These are phyloP conservation scores for Oncorhynchus gorbuscha DNA, from an alignment of 2,113 vertebrate genomes.

Conservation along the genomic window DNA sequence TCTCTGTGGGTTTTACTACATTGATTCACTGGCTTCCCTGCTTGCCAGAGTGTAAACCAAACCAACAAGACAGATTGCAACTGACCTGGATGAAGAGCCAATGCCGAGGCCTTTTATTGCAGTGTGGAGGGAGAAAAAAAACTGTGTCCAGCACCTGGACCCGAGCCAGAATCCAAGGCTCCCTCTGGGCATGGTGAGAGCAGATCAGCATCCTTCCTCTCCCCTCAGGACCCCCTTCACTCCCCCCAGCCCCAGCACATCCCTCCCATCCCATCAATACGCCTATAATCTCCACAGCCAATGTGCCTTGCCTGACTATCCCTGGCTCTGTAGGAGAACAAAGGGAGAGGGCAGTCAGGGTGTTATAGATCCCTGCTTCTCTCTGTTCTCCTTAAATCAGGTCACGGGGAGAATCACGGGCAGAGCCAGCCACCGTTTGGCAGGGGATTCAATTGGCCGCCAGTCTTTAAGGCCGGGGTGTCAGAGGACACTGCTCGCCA, in stretches of 20 bases:
- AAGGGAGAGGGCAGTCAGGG: constrained; percentile 56
- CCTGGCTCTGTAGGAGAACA: too few relatives aligned
- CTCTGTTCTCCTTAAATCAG: constrained; percentile 49
- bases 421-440: constrained; percentile 33
- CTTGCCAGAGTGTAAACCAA: background rate
- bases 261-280: constrained; percentile 48
- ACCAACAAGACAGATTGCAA: background rate
- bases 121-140: background rate
- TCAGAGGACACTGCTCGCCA: constrained; percentile 18
- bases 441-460: constrained; percentile 41
- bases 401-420: constrained; percentile 47
- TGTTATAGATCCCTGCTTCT: constrained; percentile 47
- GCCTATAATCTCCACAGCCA: constrained; percentile 52
- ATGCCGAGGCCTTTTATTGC: background rate
- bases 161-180: too few relatives aligned
- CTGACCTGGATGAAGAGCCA: background rate
- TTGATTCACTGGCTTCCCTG: too few relatives aligned
- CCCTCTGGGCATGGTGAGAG: too few relatives aligned
- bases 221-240: background rate
- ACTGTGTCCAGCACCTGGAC: background rate
- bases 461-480: constrained; percentile 9
- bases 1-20: too few relatives aligned
- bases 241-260: constrained; percentile 21
- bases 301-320: constrained; percentile 15
- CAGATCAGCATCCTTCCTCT: background rate